A percentile compares a stretch with the other conserved stretches of the same genome.
Evolutionary conservation across 1,140 invertebrate species (phyloP).

Genomic region (Micrasema longulum): DNA sequence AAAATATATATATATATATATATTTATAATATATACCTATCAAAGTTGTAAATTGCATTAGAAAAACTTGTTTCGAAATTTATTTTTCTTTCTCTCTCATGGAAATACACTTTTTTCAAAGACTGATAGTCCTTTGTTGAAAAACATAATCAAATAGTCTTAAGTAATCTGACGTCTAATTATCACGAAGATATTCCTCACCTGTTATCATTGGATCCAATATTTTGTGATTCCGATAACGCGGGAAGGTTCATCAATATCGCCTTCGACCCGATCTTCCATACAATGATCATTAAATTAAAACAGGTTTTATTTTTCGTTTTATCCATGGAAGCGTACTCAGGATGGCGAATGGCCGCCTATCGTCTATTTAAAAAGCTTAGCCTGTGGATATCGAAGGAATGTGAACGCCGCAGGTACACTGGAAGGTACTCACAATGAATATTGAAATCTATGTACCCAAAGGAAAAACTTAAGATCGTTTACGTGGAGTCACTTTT

Average conservation of each 20-base stretch:
- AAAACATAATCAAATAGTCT: background rate
- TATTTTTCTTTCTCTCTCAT: background rate
- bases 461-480: too few species aligned
- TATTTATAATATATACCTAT: too few species aligned
- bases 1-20: too few species aligned
- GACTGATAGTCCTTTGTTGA: too few species aligned
- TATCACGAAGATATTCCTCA: background rate
- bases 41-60: background rate
- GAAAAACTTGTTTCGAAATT: background rate
- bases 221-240: constrained; percentile 15
- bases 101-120: background rate
- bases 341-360: too few species aligned
- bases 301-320: constrained; percentile 47
- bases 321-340: constrained; percentile 11
- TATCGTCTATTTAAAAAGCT: constrained; percentile 30
- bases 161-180: background rate
- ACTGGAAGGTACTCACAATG: too few species aligned
- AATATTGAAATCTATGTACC: too few species aligned
- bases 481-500: too few species aligned
- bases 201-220: constrained; percentile 18
- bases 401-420: constrained; percentile 35
- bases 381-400: background rate
- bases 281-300: constrained; percentile 51
- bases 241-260: constrained; percentile 42
- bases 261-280: constrained; percentile 41